A percentile compares a stretch with the other conserved stretches of the same genome.
Conservation (phyloP, 2,888 invertebrate species). For the Leptura quadrifasciata region DNA sequence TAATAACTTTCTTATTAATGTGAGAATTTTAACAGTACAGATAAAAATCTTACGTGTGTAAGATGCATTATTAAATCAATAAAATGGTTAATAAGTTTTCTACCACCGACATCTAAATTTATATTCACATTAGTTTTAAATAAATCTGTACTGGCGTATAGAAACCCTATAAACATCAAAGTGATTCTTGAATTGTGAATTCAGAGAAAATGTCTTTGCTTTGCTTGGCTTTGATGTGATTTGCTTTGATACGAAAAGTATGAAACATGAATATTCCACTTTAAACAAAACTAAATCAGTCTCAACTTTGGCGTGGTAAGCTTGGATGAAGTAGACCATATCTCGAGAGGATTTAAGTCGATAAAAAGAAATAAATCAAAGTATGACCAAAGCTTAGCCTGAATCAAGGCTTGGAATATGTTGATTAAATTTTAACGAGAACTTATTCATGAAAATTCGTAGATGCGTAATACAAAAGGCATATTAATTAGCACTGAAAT, state of each 20-base stretch:
- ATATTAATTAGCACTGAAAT: background rate
- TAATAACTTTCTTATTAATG: no score
- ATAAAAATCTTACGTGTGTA: background rate
- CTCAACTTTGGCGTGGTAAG: constrained; percentile 62
- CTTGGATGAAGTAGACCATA: constrained; percentile 62
- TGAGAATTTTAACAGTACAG: no score
- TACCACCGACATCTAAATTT: constrained; percentile 8
- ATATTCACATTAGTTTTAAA: constrained; percentile 10
- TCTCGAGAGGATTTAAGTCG: constrained; percentile 53
- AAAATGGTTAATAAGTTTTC: background rate
- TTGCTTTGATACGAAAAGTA: constrained; percentile 66
- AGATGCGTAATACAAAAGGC: background rate
- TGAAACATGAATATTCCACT: constrained; percentile 65
- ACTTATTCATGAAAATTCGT: background rate
- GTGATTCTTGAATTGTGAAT: constrained; percentile 51
- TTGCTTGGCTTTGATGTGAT: constrained; percentile 63
- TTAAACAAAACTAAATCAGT: constrained; percentile 65
- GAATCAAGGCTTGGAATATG: background rate
- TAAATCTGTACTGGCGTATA: constrained; percentile 44
- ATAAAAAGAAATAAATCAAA: constrained; percentile 46
- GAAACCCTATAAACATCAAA: constrained; percentile 59
- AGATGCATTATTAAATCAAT: background rate
- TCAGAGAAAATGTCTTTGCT: constrained; percentile 51
- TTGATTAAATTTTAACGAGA: background rate
- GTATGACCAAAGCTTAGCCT: constrained; percentile 24